Evolutionary conservation across 2,113 vertebrate genomes (phyloP).

Genomic region (Daboia siamensis): DNA sequence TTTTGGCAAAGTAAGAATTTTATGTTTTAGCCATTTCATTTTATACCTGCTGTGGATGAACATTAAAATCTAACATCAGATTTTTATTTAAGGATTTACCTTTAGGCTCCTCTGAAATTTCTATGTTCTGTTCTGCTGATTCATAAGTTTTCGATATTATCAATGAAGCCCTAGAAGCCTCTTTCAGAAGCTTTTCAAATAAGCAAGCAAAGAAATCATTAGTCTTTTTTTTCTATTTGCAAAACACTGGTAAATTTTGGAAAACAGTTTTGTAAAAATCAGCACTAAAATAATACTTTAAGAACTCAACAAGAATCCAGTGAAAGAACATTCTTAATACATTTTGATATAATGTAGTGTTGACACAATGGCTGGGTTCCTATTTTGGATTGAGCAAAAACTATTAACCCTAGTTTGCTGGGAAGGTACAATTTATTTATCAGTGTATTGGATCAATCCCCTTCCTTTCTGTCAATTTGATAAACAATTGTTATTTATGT

Average conservation of each 20-base stretch:
- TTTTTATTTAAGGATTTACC: not conserved
- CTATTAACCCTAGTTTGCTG: not conserved
- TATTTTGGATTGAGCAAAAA: not conserved
- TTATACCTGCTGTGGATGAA: not conserved
- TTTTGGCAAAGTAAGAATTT: not conserved
- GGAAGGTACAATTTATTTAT: not conserved
- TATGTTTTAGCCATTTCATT: not conserved
- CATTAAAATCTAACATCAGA: not conserved
- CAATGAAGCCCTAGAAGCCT: conserved; percentile 12
- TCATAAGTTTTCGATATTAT: not conserved
- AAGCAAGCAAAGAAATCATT: not conserved
- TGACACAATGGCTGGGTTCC: not conserved
- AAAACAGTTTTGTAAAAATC: not conserved
- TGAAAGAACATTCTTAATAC: not conserved
- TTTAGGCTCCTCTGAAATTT: not conserved
- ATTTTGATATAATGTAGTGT: not conserved
- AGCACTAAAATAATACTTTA: not conserved
- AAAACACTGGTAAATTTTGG: not conserved
- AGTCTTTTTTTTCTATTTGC: not conserved
- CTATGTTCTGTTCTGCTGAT: not conserved
- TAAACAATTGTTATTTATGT: not conserved
- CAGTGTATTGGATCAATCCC: not conserved
- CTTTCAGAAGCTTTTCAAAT: conserved; percentile 7
- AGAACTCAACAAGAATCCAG: not conserved
- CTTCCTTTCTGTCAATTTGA: not conserved